These are phyloP conservation scores for Himalopsyche phryganea DNA, from an alignment of 1,140 invertebrate genomes.

Conservation along the genomic window DNA sequence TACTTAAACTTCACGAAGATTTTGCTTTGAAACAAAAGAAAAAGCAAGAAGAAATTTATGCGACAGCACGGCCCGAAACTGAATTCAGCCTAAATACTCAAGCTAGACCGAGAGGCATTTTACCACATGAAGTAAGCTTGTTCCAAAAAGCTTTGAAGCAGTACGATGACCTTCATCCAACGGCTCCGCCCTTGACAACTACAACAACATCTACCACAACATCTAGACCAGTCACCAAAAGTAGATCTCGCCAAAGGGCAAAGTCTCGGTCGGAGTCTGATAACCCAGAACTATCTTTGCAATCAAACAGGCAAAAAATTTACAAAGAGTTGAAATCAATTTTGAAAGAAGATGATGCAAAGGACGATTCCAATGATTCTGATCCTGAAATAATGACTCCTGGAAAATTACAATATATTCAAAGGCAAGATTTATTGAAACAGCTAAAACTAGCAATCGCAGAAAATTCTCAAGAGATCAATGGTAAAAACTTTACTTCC, in stretches of 20 bases:
- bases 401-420: constrained; percentile 37
- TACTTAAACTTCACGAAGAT: constrained; percentile 60
- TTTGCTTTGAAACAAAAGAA: constrained; percentile 61
- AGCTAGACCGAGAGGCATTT: constrained; percentile 44
- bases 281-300: constrained; percentile 42
- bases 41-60: constrained; percentile 51
- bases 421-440: constrained; percentile 59
- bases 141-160: constrained; percentile 51
- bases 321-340: constrained; percentile 53
- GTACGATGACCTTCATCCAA: constrained; percentile 50
- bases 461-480: constrained; percentile 60
- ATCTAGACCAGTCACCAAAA: constrained; percentile 37
- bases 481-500: constrained; percentile 66
- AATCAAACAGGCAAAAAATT: constrained; percentile 50
- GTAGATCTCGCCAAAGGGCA: constrained; percentile 44
- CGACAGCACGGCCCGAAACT: constrained; percentile 47
- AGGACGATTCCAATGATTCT: constrained; percentile 40
- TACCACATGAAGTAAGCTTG: constrained; percentile 48
- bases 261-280: constrained; percentile 45
- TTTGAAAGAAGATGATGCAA: constrained; percentile 49
- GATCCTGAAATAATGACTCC: constrained; percentile 45
- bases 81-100: constrained; percentile 42
- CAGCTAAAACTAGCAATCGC: constrained; percentile 68
- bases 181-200: constrained; percentile 45
- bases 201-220: constrained; percentile 45